Base-by-base conservation (phyloP, 53 echinoderm and acorn worm genomes). In the Arbacia lixula region DNA sequence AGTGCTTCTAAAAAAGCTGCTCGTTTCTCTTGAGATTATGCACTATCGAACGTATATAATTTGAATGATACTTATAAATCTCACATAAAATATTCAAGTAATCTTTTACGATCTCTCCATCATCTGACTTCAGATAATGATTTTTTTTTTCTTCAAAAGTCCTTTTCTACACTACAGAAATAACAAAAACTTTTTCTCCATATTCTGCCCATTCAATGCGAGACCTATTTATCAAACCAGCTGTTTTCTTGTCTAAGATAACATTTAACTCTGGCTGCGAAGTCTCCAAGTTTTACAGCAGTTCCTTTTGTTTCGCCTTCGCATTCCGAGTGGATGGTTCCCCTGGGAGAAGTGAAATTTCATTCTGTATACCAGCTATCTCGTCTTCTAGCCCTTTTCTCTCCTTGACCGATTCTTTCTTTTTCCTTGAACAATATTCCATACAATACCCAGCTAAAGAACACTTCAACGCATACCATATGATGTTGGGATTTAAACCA, bases 161-260 rank as follows among this genome's bases (percentile, higher is more conserved):
- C 40, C 81, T 83, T 84, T 76, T 93, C 85, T 53, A 90, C 46
- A 83, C 64, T 88, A 24, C 85, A 54, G 58, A 85, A 88, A 68
- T 92, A 92, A 20, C 80, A 71, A 50, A 72, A 85, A 60, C 56
- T 88, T 35, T 37, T 78, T 89, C 88, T 37, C 58, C 89, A 36
- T 71, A 8, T 31, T 71, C 84, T 24, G 50, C 69, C 77, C 80
- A 85, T 30, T 61, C 71, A 9, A 86, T 68, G 27, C 86, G 40
- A 25, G 86, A 90, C 66, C 89, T 85, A 12, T 84, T 55, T 38
- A 89, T 89, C 12, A 65, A 76, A 22, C 89, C 92, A 50, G 37
- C 57, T 12, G 76, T 76, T 56, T 76, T 37, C 3, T 6, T 55
- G 21, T 75, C 75, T n/a, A 53, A 49, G 34, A 75, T 31, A 4